Evolutionary conservation across 2,888 invertebrate genomes (phyloP), one percentile per base, ranked within the genome.

Genomic region (Periphyllus acericola): DNA sequence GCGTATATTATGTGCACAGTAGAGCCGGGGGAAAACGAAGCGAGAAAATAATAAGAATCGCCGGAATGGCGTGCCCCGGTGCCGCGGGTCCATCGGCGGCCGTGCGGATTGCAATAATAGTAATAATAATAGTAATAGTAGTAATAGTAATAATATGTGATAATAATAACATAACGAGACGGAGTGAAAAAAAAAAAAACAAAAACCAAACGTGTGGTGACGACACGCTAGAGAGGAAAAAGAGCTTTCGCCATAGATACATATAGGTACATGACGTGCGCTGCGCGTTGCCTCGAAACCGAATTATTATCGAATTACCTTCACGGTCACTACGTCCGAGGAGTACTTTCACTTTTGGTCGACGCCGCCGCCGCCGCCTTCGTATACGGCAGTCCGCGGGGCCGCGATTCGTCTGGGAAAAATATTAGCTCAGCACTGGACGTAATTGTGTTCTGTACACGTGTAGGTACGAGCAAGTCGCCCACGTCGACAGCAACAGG

Each of bases 291-390:
- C 87, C 87, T 87, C 87, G 75, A 87, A 81, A 87, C 74, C 87
- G 74, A 87, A 87, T 87, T 87, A 87, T 87, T 87, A 87, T 87
- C 87, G 87, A 81, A 87, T 87, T 87, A 87, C 87, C 87, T 87
- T 87, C 87, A 87, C 87, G 87, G 87, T 87, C 87, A 87, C 87
- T 81, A 87, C 87, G 87, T 81, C 72, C 75, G 75, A 55, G 8
- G 74, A 81, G 19, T 81, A 87, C 87, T 87, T 87, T 87, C 87
- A 87, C 87, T 87, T 87, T 81, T 87, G 40, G 60, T 80, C 71
- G 19, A 46, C 85, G 78, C 52, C 87, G 80, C n/a, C 80, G 60
- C 5, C 52, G 52, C 71, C 17, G 71, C 29, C 21, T n/a, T n/a
- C n/a, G n/a, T n/a, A n/a, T n/a, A n/a, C n/a, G n/a, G 36, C 40